A percentile compares a stretch with the other conserved stretches of the same genome.
Evolutionary conservation across 2,888 invertebrate genomes (phyloP).

Genomic region (Trichopoda pennipes): DNA sequence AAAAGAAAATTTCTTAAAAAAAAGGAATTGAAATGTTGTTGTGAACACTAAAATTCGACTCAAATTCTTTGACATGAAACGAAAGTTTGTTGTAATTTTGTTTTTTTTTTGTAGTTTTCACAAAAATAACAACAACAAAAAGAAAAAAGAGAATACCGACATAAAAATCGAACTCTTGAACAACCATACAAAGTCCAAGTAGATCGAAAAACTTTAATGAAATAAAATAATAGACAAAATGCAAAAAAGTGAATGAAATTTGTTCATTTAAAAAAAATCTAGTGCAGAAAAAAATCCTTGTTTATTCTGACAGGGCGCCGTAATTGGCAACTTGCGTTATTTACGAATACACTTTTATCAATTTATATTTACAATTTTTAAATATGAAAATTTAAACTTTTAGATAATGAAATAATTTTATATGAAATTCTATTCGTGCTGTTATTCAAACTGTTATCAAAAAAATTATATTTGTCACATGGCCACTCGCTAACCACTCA

Average conservation of each 20-base stretch:
- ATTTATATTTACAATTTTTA: constrained; percentile 7
- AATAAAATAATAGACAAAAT: constrained; percentile 38
- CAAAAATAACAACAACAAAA: too few species aligned
- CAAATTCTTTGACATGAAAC: constrained; percentile 50
- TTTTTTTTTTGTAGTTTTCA: constrained; percentile 10
- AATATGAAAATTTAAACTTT: neutral
- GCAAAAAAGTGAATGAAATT: constrained; percentile 43
- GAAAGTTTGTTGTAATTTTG: constrained; percentile 41
- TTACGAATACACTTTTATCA: constrained; percentile 14
- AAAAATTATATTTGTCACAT: too few species aligned
- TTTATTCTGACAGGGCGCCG: constrained; percentile 44
- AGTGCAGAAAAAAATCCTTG: constrained; percentile 47
- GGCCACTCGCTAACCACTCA: too few species aligned
- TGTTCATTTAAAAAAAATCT: constrained; percentile 25
- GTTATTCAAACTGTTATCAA: too few species aligned
- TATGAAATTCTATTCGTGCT: too few species aligned
- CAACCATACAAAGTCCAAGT: constrained; percentile 60
- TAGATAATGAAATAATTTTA: too few species aligned
- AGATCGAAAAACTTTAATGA: constrained; percentile 58
- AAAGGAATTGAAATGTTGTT: constrained; percentile 52
- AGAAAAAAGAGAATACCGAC: constrained; percentile 1
- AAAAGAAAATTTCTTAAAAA: neutral
- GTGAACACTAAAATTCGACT: constrained; percentile 50
- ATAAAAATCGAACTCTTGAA: constrained; percentile 64
- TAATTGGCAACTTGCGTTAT: constrained; percentile 6